Evolutionary conservation across 2,888 invertebrate species (phyloP).

Genomic region (Dichetophora obliterata): DNA sequence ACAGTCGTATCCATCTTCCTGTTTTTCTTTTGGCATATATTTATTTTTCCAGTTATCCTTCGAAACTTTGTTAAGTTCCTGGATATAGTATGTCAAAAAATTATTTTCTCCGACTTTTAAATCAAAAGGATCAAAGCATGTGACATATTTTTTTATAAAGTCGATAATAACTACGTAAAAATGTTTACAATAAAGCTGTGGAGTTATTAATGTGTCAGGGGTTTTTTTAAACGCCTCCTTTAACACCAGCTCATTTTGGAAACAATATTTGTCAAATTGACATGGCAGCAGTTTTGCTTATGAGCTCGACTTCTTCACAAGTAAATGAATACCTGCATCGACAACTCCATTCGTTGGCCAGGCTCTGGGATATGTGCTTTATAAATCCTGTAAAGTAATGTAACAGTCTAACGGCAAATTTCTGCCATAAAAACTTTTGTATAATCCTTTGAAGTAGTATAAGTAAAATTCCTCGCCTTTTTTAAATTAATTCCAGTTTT

Average conservation of each 20-base stretch:
- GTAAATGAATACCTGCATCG: constrained; percentile 6
- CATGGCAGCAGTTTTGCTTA: background rate
- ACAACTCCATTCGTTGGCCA: background rate
- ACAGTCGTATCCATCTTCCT: background rate
- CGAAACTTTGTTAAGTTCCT: background rate
- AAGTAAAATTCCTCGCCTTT: no score
- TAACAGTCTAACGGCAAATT: background rate
- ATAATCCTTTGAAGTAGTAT: background rate
- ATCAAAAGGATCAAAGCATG: background rate
- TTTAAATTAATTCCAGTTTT: no score
- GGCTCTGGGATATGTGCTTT: background rate
- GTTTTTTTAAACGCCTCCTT: background rate
- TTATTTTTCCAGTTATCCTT: background rate
- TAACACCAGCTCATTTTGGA: background rate
- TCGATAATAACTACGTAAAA: constrained; percentile 1
- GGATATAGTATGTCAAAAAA: background rate
- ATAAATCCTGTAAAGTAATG: background rate
- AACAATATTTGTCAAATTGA: background rate
- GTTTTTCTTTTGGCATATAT: background rate
- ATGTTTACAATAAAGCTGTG: background rate
- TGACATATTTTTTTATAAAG: background rate
- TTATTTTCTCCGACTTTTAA: no score
- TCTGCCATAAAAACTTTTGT: constrained; percentile 1
- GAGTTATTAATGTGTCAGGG: background rate
- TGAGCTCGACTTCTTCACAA: background rate